These are phyloP conservation scores for Atta texana DNA, from an alignment of 1,140 invertebrate genomes.

Conservation along the genomic window DNA sequence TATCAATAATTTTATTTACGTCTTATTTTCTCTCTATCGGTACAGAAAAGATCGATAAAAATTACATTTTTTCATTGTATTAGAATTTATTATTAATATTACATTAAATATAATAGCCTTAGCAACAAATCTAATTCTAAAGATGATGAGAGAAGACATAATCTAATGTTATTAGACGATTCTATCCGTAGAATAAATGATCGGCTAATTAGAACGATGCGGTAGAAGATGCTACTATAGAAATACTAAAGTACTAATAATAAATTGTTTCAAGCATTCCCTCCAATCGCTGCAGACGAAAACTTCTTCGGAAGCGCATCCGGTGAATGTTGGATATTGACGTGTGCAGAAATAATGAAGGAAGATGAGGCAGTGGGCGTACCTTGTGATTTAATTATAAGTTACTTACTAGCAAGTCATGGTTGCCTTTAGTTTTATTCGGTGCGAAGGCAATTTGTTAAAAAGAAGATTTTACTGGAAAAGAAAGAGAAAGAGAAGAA, in stretches of 20 bases:
- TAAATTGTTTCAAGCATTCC: neutral
- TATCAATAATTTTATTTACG: neutral
- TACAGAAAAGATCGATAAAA: neutral
- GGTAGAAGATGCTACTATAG: neutral
- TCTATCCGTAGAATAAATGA: conserved; percentile 1
- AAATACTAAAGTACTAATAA: conserved; percentile 10
- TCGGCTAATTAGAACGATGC: neutral
- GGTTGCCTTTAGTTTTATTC: conserved; percentile 52
- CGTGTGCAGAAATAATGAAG: conserved; percentile 36
- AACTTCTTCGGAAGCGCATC: conserved; percentile 49
- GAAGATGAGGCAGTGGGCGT: conserved; percentile 35
- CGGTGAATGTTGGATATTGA: conserved; percentile 49
- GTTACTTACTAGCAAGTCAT: conserved; percentile 50
- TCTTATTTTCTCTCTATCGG: neutral
- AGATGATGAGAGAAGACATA: neutral
- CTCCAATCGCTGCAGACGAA: conserved; percentile 5
- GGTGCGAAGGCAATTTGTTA: conserved; percentile 43
- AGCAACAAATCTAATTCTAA: neutral
- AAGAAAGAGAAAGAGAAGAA: neutral
- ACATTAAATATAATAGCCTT: neutral
- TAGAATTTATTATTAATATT: conserved; percentile 18
- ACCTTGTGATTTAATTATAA: conserved; percentile 50
- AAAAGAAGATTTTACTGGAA: conserved; percentile 36
- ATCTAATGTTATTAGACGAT: neutral
- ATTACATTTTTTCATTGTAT: neutral